Evolutionary conservation across 2,113 vertebrate species (phyloP), one percentile per base, ranked within the genome.

Genomic region (Ameiurus melas): DNA sequence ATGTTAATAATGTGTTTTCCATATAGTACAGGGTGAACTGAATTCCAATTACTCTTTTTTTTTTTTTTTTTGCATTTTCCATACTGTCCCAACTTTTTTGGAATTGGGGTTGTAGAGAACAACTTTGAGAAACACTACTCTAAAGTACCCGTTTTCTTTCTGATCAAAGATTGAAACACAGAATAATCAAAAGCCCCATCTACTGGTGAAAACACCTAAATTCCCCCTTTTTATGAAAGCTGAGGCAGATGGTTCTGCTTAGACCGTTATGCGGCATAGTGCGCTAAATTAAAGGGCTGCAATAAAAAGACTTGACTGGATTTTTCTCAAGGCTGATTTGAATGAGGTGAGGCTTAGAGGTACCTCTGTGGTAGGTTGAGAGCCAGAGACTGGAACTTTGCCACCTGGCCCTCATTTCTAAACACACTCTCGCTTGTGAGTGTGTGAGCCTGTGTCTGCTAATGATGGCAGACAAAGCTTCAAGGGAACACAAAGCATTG

Each of bases 221-320:
- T 20, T 89, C 4, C 33, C 80, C 20, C 66, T 75, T 66, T 66
- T 83, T 84, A 86, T 64, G 86, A 89, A 91, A 87, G 22, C 75
- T 33, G 25, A 51, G 55, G 92, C 92, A 94, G 88, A 92, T 94
- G 94, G 92, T 94, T 93, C 88, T 93, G 86, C 39, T 95, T 93
- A 93, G 79, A 51, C 58, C 33, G 89, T 90, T 87, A 79, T 89
- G 80, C 60, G 84, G 89, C 84, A 51, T 58, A 62, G 90, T 89
- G 90, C 87, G 90, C 87, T 86, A 91, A 92, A 93, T 93, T 92
- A 91, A 89, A 73, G 87, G 83, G 75, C 90, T 86, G 89, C 87
- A 86, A 91, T 85, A 92, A 93, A 92, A 90, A 92, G 83, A 88
- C 66, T 85, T 88, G 89, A 91, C 85, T 77, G 86, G 80, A 70